Evolutionary conservation across 2,113 vertebrate genomes (phyloP).

Genomic region (Leptodactylus fuscus): DNA sequence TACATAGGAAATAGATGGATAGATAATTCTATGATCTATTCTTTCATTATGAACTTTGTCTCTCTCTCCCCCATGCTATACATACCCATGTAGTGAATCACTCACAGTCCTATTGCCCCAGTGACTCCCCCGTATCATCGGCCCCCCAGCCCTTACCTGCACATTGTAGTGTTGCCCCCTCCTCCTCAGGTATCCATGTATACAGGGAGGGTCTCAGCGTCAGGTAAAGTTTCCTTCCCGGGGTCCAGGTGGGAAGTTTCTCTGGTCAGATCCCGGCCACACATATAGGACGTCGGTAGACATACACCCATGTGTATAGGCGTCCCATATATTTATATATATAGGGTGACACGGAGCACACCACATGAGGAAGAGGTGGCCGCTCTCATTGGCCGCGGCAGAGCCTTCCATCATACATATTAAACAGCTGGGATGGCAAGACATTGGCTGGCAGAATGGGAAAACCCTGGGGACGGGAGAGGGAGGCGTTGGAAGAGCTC

Average conservation of each 20-base stretch:
- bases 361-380: conserved; percentile 55
- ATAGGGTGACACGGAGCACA: conserved; percentile 63
- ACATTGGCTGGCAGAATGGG: conserved; percentile 73
- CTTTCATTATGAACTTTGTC: not conserved
- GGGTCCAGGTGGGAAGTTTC: not conserved
- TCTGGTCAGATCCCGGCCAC: accelerated
- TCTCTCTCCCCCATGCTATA: no score
- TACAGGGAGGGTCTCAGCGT: not conserved
- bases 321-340: conserved; percentile 69
- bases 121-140: no score
- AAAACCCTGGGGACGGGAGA: conserved; percentile 67
- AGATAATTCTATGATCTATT: not conserved
- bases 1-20: no score
- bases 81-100: not conserved
- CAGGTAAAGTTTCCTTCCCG: conserved; percentile 17
- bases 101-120: no score
- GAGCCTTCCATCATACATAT: conserved; percentile 75
- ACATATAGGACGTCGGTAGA: not conserved
- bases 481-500: conserved; percentile 63
- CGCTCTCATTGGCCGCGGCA: conserved; percentile 72
- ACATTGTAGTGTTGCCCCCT: not conserved
- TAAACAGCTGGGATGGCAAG: conserved; percentile 69
- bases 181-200: conserved; percentile 18
- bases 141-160: not conserved
- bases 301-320: conserved; percentile 53